Evolutionary conservation across 2,888 invertebrate genomes (phyloP).

Genomic region (Platycheirus rosarum): DNA sequence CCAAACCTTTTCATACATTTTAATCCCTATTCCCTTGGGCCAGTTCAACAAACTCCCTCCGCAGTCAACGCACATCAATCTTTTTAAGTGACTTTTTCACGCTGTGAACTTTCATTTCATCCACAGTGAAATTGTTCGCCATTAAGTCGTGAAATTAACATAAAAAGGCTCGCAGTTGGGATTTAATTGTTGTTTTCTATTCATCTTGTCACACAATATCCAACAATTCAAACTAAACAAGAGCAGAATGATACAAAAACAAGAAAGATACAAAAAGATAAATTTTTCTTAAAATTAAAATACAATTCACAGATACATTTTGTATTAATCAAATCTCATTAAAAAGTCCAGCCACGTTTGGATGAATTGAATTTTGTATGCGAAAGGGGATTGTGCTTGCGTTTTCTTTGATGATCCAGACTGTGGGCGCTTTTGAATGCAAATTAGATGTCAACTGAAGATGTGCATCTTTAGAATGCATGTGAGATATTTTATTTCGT

Average conservation of each 20-base stretch:
- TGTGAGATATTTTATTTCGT: conserved; percentile 2
- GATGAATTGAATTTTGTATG: conserved; percentile 54
- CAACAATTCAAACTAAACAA: background rate
- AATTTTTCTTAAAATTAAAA: conserved; percentile 6
- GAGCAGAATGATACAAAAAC: background rate
- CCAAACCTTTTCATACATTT: background rate
- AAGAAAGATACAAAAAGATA: background rate
- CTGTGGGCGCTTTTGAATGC: conserved; percentile 25
- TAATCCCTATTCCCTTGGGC: background rate
- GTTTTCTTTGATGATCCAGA: background rate
- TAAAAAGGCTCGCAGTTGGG: conserved; percentile 63
- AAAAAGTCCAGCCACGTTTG: conserved; percentile 51
- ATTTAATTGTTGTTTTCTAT: conserved; percentile 31
- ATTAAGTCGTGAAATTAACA: conserved; percentile 51
- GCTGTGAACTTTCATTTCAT: conserved; percentile 64
- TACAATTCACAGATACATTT: conserved; percentile 25
- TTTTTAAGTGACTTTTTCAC: conserved; percentile 29
- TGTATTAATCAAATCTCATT: conserved; percentile 62
- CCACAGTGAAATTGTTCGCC: conserved; percentile 57
- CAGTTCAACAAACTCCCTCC: conserved; percentile 28
- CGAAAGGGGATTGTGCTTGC: conserved; percentile 19
- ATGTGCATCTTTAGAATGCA: conserved; percentile 14
- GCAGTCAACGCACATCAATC: conserved; percentile 35
- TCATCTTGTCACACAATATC: conserved; percentile 13
- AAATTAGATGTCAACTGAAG: conserved; percentile 17